Conservation (phyloP, 53 echinoderm and acorn worm species). For the Holothuria leucospilota region DNA sequence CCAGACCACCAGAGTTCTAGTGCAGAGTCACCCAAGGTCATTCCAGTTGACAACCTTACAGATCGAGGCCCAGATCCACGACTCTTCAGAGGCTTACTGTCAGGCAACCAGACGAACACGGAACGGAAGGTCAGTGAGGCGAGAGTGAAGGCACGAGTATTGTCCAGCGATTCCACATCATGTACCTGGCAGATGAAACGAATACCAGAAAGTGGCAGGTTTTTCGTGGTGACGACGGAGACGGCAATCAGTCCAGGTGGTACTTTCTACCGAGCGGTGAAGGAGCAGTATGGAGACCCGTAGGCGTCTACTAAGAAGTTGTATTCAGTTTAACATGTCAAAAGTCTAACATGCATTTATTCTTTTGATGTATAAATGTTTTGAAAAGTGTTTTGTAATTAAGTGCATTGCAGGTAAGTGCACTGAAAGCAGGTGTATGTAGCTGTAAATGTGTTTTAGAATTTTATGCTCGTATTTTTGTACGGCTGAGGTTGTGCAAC, state of each 20-base stretch:
- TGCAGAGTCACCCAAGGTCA: too few relatives aligned
- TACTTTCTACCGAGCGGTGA: not conserved
- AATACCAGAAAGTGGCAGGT: not conserved
- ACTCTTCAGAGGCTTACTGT: not conserved
- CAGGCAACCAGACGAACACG: not conserved
- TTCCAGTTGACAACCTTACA: too few relatives aligned
- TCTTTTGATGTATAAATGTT: too few relatives aligned
- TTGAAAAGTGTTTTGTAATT: too few relatives aligned
- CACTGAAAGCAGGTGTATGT: too few relatives aligned
- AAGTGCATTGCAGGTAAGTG: too few relatives aligned
- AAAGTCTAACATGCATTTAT: too few relatives aligned
- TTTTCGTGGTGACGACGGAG: constrained; percentile 3
- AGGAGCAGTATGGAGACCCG: not conserved
- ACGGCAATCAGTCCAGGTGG: not conserved
- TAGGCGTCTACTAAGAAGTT: too few relatives aligned
- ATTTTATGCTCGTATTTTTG: too few relatives aligned
- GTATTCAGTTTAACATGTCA: too few relatives aligned
- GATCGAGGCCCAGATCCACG: not conserved
- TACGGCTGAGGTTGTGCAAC: too few relatives aligned
- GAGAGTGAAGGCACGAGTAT: not conserved
- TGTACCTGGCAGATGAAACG: not conserved
- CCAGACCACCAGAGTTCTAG: not conserved
- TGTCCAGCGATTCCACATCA: not conserved
- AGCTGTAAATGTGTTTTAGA: too few relatives aligned
- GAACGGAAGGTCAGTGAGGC: not conserved